Evolutionary conservation across 2,113 vertebrate species (phyloP).

Genomic region (Rhea pennata): DNA sequence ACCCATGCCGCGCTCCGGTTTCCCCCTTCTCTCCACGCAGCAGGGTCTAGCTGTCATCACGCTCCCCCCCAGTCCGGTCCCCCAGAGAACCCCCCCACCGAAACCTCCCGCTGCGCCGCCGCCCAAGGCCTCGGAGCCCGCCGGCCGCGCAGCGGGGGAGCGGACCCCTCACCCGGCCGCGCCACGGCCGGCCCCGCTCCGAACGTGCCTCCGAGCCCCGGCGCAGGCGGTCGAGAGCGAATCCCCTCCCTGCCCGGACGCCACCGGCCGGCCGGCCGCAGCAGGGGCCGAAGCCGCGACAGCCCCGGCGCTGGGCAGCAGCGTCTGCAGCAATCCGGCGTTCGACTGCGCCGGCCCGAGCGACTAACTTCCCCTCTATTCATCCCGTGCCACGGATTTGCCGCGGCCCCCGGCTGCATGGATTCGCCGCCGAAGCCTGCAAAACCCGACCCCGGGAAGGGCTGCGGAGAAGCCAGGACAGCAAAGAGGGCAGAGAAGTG

Average conservation of each 20-base stretch:
- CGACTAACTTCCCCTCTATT: background rate
- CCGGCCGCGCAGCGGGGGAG: background rate
- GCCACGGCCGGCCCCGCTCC: rapidly evolving
- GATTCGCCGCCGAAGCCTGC: too few species aligned
- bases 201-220: background rate
- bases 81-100: too few species aligned
- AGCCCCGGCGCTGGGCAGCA: background rate
- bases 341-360: background rate
- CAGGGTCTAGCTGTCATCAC: background rate
- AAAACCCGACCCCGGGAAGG: background rate
- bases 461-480: slow-evolving; percentile 67
- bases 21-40: background rate
- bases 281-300: background rate
- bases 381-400: slow-evolving; percentile 2
- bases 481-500: slow-evolving; percentile 33
- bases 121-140: background rate
- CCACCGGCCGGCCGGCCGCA: background rate
- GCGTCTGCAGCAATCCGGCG: background rate
- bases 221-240: background rate
- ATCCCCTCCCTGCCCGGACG: background rate
- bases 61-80: too few species aligned
- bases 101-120: background rate
- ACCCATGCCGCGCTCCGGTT: too few species aligned
- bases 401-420: background rate
- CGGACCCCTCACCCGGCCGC: background rate